Conservation (phyloP, 1,140 invertebrate genomes). For the Dryas iulia region DNA sequence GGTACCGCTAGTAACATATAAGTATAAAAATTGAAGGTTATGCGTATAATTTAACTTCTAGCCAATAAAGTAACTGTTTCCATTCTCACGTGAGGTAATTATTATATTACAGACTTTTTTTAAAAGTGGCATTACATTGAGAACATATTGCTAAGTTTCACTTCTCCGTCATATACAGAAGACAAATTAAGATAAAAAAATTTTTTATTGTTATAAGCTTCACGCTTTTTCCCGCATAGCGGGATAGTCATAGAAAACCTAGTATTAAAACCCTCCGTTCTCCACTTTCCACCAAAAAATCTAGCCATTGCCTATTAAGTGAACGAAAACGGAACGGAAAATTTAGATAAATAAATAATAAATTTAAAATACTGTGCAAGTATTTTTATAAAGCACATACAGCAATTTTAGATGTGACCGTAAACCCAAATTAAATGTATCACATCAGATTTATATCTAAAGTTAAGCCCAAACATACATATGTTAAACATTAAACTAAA, state of each 20-base stretch:
- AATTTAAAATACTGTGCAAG: background rate
- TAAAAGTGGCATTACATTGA: no score
- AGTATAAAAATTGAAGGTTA: no score
- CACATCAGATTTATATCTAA: background rate
- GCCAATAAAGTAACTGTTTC: no score
- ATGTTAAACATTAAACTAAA: slow-evolving; percentile 7
- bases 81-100: no score
- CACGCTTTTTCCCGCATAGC: no score
- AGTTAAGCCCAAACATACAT: background rate
- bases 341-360: no score
- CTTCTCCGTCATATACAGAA: no score
- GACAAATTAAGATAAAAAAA: background rate
- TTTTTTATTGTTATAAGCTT: no score
- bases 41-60: no score
- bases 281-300: background rate
- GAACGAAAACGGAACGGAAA: background rate
- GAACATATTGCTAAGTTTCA: no score
- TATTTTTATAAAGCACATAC: background rate
- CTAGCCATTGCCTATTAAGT: background rate
- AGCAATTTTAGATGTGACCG: background rate
- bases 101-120: no score
- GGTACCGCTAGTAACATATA: no score
- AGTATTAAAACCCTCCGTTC: background rate
- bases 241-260: background rate
- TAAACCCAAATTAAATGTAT: background rate